Evolutionary conservation across 1,140 invertebrate genomes (phyloP).

Genomic region (Pissodes strobi): DNA sequence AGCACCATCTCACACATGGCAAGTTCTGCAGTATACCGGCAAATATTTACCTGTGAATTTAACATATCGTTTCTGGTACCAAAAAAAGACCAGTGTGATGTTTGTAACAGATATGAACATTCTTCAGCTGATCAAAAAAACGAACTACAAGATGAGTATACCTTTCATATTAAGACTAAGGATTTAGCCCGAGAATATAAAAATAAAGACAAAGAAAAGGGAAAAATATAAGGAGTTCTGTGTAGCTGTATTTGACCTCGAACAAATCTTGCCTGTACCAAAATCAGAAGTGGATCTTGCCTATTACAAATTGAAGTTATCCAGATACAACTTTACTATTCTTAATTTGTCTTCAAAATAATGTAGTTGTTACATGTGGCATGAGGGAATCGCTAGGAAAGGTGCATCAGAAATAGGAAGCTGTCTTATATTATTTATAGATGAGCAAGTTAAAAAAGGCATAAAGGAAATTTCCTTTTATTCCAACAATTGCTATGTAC

Average conservation of each 20-base stretch:
- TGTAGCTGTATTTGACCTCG: too few species aligned
- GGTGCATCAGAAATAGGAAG: not conserved
- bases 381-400: too few species aligned
- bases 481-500: conserved; percentile 5
- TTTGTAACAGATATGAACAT: conserved; percentile 14
- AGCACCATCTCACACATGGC: not conserved
- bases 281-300: too few species aligned
- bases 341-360: not conserved
- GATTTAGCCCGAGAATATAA: too few species aligned
- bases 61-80: conserved; percentile 8
- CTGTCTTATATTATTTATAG: conserved; percentile 9
- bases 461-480: conserved; percentile 12
- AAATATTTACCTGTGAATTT: too few species aligned
- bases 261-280: too few species aligned
- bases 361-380: too few species aligned
- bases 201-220: too few species aligned
- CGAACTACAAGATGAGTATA: conserved; percentile 8
- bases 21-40: too few species aligned
- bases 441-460: conserved; percentile 9
- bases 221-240: not conserved
- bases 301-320: too few species aligned
- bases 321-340: conserved; percentile 13
- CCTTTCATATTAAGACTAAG: not conserved
- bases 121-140: too few species aligned
- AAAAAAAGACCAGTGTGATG: conserved; percentile 11